Evolutionary conservation across 2,797 vertebrate genomes (phyloP).

Genomic region (Myotis planiceps): DNA sequence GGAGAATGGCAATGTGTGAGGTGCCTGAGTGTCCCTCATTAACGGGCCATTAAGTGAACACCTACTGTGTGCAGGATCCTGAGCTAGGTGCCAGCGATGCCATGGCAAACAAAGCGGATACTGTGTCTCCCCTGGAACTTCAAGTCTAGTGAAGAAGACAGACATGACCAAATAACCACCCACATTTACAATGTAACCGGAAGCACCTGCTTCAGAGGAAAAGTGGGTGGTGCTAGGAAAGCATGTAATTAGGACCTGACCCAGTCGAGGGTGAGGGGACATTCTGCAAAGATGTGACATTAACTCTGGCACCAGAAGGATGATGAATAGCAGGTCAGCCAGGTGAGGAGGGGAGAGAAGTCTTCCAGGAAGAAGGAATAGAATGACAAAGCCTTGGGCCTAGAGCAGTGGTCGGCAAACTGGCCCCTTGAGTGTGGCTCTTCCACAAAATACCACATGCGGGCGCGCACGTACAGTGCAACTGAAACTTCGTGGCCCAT

Average conservation of each 20-base stretch:
- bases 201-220: background rate
- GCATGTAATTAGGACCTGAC: background rate
- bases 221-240: background rate
- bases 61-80: conserved; percentile 40
- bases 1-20: background rate
- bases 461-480: too few relatives aligned
- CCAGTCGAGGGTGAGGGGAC: background rate
- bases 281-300: background rate
- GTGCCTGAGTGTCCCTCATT: background rate
- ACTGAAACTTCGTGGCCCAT: too few relatives aligned
- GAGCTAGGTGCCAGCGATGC: background rate
- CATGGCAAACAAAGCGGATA: background rate
- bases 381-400: background rate
- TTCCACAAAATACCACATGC: too few relatives aligned
- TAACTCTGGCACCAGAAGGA: background rate
- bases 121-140: background rate
- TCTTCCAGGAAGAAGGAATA: background rate
- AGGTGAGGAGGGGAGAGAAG: background rate
- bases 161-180: background rate
- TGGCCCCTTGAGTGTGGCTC: too few relatives aligned
- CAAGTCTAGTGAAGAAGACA: background rate
- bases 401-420: too few relatives aligned
- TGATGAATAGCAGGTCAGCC: background rate
- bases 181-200: background rate
- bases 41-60: background rate